Conservation (phyloP, 2,797 vertebrate species). For the Babyrousa celebensis region DNA sequence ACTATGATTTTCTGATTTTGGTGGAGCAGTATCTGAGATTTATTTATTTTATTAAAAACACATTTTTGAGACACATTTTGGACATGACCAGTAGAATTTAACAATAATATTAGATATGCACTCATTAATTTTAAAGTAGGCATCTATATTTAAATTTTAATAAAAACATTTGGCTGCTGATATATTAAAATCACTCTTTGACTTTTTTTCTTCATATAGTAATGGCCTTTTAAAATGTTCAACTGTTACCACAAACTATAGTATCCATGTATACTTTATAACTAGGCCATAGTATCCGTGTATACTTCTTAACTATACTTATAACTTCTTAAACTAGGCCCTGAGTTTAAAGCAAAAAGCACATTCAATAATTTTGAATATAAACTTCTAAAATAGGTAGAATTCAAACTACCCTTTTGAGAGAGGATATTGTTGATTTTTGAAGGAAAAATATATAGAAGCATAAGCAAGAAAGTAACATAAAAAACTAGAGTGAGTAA, state of each 20-base stretch:
- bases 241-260: not conserved
- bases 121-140: not conserved
- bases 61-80: not conserved
- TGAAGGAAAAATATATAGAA: conserved; percentile 77
- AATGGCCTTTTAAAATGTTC: not conserved
- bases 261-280: not conserved
- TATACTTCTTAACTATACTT: not conserved
- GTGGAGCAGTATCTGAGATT: not conserved
- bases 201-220: not conserved
- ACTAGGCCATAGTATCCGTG: not conserved
- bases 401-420: not conserved
- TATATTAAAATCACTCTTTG: not conserved
- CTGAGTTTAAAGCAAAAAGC: not conserved
- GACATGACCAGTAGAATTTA: not conserved
- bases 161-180: not conserved
- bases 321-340: conserved; percentile 32
- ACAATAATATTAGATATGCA: not conserved
- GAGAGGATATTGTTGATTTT: conserved; percentile 59
- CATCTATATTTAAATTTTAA: not conserved
- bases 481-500: conserved; percentile 65
- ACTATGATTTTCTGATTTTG: not conserved
- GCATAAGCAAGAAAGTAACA: not conserved
- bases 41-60: not conserved
- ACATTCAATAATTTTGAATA: not conserved
- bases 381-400: conserved; percentile 63